These are phyloP conservation scores for Reinhardtius hippoglossoides DNA, from an alignment of 2,113 vertebrate species.

Conservation along the genomic window DNA sequence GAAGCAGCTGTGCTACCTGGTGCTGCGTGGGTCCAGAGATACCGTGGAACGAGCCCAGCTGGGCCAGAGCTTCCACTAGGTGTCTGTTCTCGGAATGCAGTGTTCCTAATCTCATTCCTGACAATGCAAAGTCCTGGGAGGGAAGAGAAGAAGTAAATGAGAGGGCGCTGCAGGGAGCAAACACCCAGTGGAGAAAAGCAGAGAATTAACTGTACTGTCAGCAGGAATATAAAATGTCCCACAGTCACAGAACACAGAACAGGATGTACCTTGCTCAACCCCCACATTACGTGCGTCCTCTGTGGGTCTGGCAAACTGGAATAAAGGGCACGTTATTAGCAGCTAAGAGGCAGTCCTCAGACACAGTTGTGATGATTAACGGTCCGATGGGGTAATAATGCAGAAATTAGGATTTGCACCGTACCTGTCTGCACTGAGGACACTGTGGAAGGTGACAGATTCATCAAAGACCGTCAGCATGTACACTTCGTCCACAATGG, in stretches of 20 bases:
- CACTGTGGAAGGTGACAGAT: constrained; percentile 86
- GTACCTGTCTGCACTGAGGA: constrained; percentile 92
- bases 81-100: constrained; percentile 91
- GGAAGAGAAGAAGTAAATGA: constrained; percentile 1
- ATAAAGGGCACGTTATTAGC: constrained; percentile 55
- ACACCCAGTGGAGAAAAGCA: constrained; percentile 7
- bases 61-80: constrained; percentile 87
- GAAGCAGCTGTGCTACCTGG: constrained; percentile 90
- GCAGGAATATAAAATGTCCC: constrained; percentile 19
- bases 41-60: constrained; percentile 89
- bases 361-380: constrained; percentile 38
- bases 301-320: constrained; percentile 94
- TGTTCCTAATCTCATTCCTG: constrained; percentile 90
- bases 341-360: constrained; percentile 45
- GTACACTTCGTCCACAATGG: constrained; percentile 95
- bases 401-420: constrained; percentile 11
- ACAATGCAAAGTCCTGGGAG: constrained; percentile 92
- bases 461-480: constrained; percentile 96
- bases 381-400: constrained; percentile 32
- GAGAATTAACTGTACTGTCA: constrained; percentile 11
- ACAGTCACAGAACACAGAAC: constrained; percentile 12
- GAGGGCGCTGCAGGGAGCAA: constrained; percentile 9
- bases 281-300: constrained; percentile 97
- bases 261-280: constrained; percentile 89
- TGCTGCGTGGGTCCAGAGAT: constrained; percentile 89